Conservation (phyloP, 1,140 invertebrate genomes). For the Neuroterus valhalla region DNA sequence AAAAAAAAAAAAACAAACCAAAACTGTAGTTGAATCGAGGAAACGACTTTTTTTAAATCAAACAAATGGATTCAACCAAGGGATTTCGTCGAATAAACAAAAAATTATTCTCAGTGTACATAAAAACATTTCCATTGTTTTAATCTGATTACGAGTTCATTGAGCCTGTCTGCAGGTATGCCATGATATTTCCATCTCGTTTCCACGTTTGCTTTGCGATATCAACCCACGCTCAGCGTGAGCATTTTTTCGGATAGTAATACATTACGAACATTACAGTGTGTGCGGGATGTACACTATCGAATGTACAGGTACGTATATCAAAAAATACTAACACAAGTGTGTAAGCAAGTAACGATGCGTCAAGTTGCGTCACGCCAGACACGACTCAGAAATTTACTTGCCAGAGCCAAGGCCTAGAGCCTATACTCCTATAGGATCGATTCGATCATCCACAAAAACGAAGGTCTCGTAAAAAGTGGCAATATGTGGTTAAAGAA, state of each 20-base stretch:
- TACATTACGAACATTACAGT: not conserved
- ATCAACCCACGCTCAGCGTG: not conserved
- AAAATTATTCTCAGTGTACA: too few species aligned
- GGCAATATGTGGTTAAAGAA: not conserved
- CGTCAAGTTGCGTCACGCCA: slow-evolving; percentile 3
- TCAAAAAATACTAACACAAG: slow-evolving; percentile 4
- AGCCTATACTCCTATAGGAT: not conserved
- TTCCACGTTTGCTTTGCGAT: not conserved
- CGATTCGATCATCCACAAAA: slow-evolving; percentile 8
- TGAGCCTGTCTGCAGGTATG: slow-evolving; percentile 9
- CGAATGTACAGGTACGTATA: not conserved
- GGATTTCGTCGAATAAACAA: too few species aligned
- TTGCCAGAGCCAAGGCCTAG: not conserved
- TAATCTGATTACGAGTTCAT: slow-evolving; percentile 3
- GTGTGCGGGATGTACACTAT: not conserved
- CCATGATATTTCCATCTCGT: not conserved
- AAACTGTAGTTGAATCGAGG: too few species aligned
- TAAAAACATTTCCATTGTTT: too few species aligned
- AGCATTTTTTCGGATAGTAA: not conserved
- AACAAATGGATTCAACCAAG: too few species aligned
- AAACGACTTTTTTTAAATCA: too few species aligned
- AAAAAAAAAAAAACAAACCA: too few species aligned
- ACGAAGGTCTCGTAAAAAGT: slow-evolving; percentile 5
- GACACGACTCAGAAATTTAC: slow-evolving; percentile 10
- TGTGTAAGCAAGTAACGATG: not conserved